Evolutionary conservation across 2,797 vertebrate genomes (phyloP).

Genomic region (Epinephelus coioides): DNA sequence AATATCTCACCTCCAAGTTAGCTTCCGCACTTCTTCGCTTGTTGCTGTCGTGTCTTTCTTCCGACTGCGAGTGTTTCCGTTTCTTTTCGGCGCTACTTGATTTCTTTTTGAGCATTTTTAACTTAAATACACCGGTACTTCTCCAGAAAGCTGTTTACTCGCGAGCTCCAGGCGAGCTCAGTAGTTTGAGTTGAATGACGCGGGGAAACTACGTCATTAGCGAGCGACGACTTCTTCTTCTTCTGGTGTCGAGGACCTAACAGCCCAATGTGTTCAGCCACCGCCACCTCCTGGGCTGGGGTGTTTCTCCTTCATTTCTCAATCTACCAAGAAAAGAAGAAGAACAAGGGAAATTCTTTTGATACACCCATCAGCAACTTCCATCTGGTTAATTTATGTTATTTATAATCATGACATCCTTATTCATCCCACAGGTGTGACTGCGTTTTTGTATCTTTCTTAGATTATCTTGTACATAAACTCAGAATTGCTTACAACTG

Average conservation of each 20-base stretch:
- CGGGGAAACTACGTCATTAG: background rate
- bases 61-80: slow-evolving; percentile 75
- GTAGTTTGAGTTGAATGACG: slow-evolving; percentile 16
- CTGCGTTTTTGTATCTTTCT: background rate
- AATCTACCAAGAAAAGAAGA: no score
- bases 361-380: background rate
- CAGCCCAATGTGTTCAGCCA: rapidly evolving
- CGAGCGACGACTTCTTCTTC: slow-evolving; percentile 19
- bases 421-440: background rate
- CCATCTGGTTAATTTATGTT: background rate
- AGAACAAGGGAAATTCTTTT: no score
- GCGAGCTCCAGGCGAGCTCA: no score
- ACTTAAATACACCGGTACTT: rapidly evolving
- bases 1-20: slow-evolving; percentile 68
- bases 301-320: background rate
- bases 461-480: background rate
- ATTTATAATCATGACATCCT: background rate
- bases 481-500: background rate
- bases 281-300: slow-evolving; percentile 31
- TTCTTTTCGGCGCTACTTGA: slow-evolving; percentile 80
- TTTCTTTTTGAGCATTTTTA: slow-evolving; percentile 83
- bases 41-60: slow-evolving; percentile 65
- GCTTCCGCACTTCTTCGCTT: slow-evolving; percentile 75
- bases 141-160: background rate
- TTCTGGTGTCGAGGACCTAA: rapidly evolving